Percentiles rank a stretch among this genome's conserved stretches.
phyloP scores from a whole-genome alignment of 1,140 invertebrate species.

The Macrobrachium rosenbergii region DNA sequence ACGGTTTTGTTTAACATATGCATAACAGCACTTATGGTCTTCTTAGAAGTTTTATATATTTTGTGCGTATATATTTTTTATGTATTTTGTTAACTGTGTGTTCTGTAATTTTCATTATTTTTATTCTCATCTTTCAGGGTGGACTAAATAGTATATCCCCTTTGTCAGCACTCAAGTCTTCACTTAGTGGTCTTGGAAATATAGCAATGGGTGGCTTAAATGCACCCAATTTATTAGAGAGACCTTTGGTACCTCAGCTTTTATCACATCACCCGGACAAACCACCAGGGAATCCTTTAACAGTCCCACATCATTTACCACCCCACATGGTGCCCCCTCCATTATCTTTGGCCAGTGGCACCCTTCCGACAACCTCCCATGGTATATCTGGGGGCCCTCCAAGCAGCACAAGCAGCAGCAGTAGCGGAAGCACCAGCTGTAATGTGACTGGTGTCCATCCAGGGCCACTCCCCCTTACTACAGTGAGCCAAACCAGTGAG shows the following conservation, averaged over 20 bases:
- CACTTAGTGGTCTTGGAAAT: conserved; percentile 45
- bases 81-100: neutral
- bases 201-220: conserved; percentile 36
- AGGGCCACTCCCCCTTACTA: conserved; percentile 38
- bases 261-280: conserved; percentile 49
- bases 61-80: no score
- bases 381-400: conserved; percentile 35
- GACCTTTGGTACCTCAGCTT: conserved; percentile 52
- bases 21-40: no score
- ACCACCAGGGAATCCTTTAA: conserved; percentile 13
- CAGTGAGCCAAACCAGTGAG: conserved; percentile 7
- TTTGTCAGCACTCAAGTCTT: conserved; percentile 56
- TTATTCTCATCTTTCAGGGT: conserved; percentile 32
- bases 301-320: conserved; percentile 12
- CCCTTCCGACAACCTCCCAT: conserved; percentile 30
- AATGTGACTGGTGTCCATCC: conserved; percentile 18
- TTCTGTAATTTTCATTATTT: neutral
- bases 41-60: no score
- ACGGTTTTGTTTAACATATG: no score
- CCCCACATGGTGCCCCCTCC: conserved; percentile 39
- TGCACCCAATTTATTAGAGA: conserved; percentile 41
- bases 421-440: conserved; percentile 36
- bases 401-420: conserved; percentile 51
- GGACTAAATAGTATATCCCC: conserved; percentile 56
- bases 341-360: conserved; percentile 12